phyloP scores from a whole-genome alignment of 2,797 vertebrate species.

The Enteromius afrohamiltoni region DNA sequence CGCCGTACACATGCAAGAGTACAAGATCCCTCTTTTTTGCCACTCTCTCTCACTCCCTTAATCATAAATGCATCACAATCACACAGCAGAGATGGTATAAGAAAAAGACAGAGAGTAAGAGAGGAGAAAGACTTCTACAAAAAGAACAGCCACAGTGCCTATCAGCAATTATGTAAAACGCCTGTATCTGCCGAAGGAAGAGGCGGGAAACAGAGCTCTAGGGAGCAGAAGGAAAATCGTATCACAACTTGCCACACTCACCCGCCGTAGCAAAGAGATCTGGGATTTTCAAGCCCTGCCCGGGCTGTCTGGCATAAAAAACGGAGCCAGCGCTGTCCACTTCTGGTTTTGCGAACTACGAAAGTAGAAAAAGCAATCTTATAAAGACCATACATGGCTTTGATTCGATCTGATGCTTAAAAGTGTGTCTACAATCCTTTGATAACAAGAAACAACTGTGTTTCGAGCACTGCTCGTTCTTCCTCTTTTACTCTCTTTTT shows the following conservation, averaged over 20 bases:
- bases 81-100: conserved; percentile 29
- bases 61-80: conserved; percentile 40
- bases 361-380: conserved; percentile 45
- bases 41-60: conserved; percentile 30
- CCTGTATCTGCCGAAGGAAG: conserved; percentile 36
- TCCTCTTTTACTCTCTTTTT: conserved; percentile 54
- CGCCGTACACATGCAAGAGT: conserved; percentile 47
- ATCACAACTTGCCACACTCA: conserved; percentile 66
- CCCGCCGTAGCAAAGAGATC: conserved; percentile 66
- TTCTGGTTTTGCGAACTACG: conserved; percentile 65
- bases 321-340: conserved; percentile 56
- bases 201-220: conserved; percentile 48
- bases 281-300: conserved; percentile 70
- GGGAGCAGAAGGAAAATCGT: conserved; percentile 53
- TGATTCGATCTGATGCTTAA: conserved; percentile 45
- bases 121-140: conserved; percentile 50
- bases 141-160: conserved; percentile 59
- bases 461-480: conserved; percentile 38
- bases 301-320: conserved; percentile 63
- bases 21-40: conserved; percentile 37
- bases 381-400: conserved; percentile 47
- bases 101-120: conserved; percentile 25
- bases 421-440: conserved; percentile 44
- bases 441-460: conserved; percentile 67
- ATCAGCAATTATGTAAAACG: conserved; percentile 47